Evolutionary conservation across 2,797 vertebrate genomes (phyloP).

Genomic region (Pristis pectinata): DNA sequence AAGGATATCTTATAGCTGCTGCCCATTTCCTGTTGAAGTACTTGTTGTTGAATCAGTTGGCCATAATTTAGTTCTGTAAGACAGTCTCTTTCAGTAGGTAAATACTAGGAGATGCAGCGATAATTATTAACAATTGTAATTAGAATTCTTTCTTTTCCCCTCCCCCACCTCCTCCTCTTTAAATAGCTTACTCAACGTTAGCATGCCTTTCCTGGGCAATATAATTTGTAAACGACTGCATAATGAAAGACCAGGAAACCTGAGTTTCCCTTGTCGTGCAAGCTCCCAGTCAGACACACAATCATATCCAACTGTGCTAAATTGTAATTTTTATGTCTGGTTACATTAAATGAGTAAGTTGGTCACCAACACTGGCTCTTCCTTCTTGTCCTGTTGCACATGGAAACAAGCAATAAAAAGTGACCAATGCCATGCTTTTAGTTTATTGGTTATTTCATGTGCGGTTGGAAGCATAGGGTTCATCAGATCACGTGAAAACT

Average conservation of each 20-base stretch:
- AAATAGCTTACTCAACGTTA: neutral
- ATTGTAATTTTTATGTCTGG: conserved; percentile 18
- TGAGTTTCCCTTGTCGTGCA: neutral
- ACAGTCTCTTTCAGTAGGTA: conserved; percentile 6
- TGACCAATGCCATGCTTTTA: neutral
- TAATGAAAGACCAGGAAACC: neutral
- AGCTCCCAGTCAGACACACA: neutral
- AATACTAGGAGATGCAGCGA: neutral
- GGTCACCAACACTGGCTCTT: neutral
- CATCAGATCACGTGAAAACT: neutral
- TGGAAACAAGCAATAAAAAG: neutral
- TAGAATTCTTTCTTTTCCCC: neutral
- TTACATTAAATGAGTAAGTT: neutral
- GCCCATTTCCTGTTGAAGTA: conserved; percentile 27
- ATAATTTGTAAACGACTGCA: neutral
- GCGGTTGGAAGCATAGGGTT: neutral
- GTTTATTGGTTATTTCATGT: neutral
- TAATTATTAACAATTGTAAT: neutral
- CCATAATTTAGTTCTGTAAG: neutral
- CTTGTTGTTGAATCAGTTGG: neutral
- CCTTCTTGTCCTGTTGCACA: neutral
- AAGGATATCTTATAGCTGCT: conserved; percentile 26
- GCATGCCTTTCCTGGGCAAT: neutral
- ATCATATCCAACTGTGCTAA: conserved; percentile 27
- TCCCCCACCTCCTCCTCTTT: neutral